These are phyloP conservation scores for Drosophila micromelanica DNA, from an alignment of 1,140 invertebrate species.

Conservation along the genomic window DNA sequence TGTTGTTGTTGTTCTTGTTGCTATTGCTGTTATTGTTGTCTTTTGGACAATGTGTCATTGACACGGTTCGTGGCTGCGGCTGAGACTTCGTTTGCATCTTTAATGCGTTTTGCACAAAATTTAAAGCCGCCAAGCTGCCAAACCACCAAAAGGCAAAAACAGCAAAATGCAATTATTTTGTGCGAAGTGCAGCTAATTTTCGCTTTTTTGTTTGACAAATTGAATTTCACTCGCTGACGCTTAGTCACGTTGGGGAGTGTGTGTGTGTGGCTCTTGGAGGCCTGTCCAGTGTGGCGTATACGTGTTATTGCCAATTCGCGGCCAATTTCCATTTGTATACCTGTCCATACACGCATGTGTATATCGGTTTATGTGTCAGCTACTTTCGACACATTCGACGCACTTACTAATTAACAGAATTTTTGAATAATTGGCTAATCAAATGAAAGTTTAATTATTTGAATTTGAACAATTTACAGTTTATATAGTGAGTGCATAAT, in stretches of 20 bases:
- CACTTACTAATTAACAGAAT: conserved; percentile 47
- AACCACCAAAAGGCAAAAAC: conserved; percentile 27
- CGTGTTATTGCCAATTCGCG: conserved; percentile 45
- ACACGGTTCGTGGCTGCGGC: conserved; percentile 54
- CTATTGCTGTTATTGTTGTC: conserved; percentile 21
- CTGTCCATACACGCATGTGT: not conserved
- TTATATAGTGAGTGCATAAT: conserved; percentile 19
- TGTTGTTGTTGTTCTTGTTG: conserved; percentile 35
- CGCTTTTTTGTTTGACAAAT: conserved; percentile 51
- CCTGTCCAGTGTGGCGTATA: conserved; percentile 50
- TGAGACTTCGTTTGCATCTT: conserved; percentile 53
- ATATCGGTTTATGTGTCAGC: conserved; percentile 12
- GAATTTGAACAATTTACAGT: conserved; percentile 2
- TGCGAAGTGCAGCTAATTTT: conserved; percentile 52
- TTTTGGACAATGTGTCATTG: conserved; percentile 62
- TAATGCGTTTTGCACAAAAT: conserved; percentile 73
- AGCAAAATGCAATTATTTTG: conserved; percentile 62
- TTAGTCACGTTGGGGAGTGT: too few species aligned
- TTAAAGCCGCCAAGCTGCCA: conserved; percentile 42
- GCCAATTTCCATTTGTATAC: conserved; percentile 18
- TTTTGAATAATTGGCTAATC: conserved; percentile 66
- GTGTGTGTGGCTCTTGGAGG: not conserved
- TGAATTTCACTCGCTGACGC: conserved; percentile 60
- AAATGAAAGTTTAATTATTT: conserved; percentile 31
- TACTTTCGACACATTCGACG: conserved; percentile 14